Evolutionary conservation across 1,140 invertebrate species (phyloP).

Genomic region (Batillaria attramentaria): DNA sequence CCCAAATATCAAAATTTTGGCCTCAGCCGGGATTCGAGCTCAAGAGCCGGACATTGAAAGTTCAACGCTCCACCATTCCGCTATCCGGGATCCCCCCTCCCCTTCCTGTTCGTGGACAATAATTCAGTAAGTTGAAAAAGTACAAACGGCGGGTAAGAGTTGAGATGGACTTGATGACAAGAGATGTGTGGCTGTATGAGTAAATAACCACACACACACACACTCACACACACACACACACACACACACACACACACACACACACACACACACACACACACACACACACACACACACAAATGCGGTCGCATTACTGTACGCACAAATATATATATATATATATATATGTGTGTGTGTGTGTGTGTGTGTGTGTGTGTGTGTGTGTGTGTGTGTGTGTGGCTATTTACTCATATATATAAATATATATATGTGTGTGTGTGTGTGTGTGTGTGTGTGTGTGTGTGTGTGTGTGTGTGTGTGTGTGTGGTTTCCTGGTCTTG

Average conservation of each 20-base stretch:
- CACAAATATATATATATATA: neutral
- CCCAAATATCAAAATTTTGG: too few relatives aligned
- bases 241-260: neutral
- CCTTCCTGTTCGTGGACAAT: neutral
- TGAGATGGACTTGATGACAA: too few relatives aligned
- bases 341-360: neutral
- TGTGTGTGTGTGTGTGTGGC: slow-evolving; percentile 1
- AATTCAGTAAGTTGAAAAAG: neutral
- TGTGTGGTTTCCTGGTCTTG: neutral
- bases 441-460: neutral
- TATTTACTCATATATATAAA: neutral
- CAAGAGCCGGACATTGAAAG: neutral
- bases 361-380: slow-evolving; percentile 9
- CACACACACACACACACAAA: neutral
- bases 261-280: neutral
- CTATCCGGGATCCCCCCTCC: neutral
- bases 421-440: slow-evolving; percentile 7
- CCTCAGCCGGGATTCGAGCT: too few relatives aligned
- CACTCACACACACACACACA: neutral
- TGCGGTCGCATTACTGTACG: too few relatives aligned
- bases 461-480: slow-evolving; percentile 7
- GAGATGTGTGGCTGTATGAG: too few relatives aligned
- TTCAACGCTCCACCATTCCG: neutral
- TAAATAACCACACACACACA: neutral
- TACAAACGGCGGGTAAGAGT: neutral